These are phyloP conservation scores for Cephonodes hylas DNA, from an alignment of 2,888 invertebrate genomes.

Conservation along the genomic window DNA sequence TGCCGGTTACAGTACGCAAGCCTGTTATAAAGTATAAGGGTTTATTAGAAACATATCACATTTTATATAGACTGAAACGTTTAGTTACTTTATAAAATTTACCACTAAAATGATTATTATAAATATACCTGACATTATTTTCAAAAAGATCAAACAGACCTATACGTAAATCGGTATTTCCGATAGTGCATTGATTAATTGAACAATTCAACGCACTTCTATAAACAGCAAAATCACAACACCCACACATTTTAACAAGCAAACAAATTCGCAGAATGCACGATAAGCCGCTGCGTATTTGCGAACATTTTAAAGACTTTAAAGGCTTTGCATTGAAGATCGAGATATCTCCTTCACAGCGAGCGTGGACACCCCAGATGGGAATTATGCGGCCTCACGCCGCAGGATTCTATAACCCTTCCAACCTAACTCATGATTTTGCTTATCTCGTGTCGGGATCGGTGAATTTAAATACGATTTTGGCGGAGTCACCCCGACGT, in stretches of 20 bases:
- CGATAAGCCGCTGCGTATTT: constrained; percentile 32
- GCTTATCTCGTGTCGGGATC: constrained; percentile 74
- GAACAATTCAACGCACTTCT: not conserved
- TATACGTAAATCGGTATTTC: too few species aligned
- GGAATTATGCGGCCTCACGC: constrained; percentile 78
- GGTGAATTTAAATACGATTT: constrained; percentile 77
- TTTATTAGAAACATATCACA: not conserved
- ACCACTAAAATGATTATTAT: too few species aligned
- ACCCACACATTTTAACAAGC: constrained; percentile 17
- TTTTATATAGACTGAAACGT: not conserved
- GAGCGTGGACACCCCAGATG: constrained; percentile 49
- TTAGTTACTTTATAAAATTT: too few species aligned
- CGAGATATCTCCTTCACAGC: constrained; percentile 42
- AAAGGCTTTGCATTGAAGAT: constrained; percentile 41
- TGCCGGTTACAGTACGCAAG: constrained; percentile 4
- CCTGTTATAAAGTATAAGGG: not conserved
- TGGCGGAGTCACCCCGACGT: constrained; percentile 56
- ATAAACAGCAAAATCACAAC: constrained; percentile 6
- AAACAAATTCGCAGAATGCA: constrained; percentile 29
- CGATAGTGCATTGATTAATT: not conserved
- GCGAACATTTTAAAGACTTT: constrained; percentile 36
- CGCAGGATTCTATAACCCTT: constrained; percentile 73
- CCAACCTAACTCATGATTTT: constrained; percentile 75
- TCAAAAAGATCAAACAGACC: too few species aligned
- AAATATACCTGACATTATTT: too few species aligned